Evolutionary conservation across 2,113 vertebrate genomes (phyloP).

Genomic region (Mormyrus lacerda): DNA sequence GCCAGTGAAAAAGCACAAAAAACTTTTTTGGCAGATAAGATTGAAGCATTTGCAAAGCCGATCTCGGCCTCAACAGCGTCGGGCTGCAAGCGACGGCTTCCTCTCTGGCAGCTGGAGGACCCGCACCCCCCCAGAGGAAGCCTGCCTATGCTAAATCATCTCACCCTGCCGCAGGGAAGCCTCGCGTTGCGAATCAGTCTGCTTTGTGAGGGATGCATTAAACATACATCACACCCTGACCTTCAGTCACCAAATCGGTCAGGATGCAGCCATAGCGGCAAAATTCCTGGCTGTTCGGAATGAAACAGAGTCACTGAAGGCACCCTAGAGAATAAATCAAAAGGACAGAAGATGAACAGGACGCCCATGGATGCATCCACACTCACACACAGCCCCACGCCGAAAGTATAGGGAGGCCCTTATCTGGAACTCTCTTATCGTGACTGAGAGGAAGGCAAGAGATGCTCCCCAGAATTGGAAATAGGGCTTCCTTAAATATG

Average conservation of each 20-base stretch:
- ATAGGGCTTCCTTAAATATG: constrained; percentile 45
- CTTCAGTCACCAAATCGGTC: constrained; percentile 22
- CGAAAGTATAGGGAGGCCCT: constrained; percentile 5
- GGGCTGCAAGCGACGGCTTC: neutral
- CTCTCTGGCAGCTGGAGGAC: neutral
- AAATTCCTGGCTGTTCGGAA: neutral
- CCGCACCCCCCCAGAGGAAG: neutral
- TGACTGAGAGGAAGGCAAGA: constrained; percentile 26
- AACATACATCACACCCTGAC: constrained; percentile 29
- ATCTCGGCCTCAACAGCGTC: neutral
- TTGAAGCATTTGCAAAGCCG: too few relatives aligned
- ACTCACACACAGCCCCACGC: constrained; percentile 3
- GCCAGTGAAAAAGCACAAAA: neutral
- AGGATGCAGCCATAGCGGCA: neutral
- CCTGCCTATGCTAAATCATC: neutral
- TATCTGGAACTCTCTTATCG: constrained; percentile 21
- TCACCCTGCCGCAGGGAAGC: neutral
- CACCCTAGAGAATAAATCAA: neutral
- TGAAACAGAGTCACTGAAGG: neutral
- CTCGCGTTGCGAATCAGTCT: neutral
- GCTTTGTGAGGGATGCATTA: constrained; percentile 25
- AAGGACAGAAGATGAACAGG: constrained; percentile 24
- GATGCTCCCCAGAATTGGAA: constrained; percentile 25
- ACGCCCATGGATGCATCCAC: constrained; percentile 9
- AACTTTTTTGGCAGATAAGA: neutral